A percentile compares a stretch with the other conserved stretches of the same genome.
Evolutionary conservation across 1,140 invertebrate species (phyloP).

Genomic region (Halictus rubicundus): DNA sequence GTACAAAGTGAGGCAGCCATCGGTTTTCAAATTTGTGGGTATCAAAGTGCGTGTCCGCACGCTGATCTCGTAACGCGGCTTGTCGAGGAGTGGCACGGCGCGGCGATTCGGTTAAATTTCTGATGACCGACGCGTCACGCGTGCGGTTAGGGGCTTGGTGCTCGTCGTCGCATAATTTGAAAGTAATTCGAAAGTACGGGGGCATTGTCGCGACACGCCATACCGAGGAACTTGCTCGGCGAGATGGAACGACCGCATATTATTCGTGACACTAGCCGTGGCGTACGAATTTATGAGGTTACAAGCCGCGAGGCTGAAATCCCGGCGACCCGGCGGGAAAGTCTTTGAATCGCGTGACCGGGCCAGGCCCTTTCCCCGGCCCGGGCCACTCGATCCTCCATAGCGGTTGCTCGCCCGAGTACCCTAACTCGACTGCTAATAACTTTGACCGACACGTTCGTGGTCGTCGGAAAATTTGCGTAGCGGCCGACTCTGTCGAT

Average conservation of each 20-base stretch:
- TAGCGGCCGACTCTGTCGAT: neutral
- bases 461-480: conserved; percentile 15
- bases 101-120: too few relatives aligned
- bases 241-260: conserved; percentile 52
- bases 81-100: too few relatives aligned
- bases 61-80: too few relatives aligned
- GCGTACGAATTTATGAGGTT: conserved; percentile 56
- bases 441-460: conserved; percentile 32
- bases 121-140: too few relatives aligned
- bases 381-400: conserved; percentile 41
- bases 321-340: conserved; percentile 32
- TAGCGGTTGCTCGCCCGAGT: conserved; percentile 45
- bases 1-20: too few relatives aligned
- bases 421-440: conserved; percentile 43
- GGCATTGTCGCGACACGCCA: conserved; percentile 42
- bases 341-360: conserved; percentile 58
- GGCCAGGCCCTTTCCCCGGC: conserved; percentile 1
- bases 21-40: too few relatives aligned
- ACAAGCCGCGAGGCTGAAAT: conserved; percentile 49
- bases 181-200: conserved; percentile 55
- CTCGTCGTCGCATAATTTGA: conserved; percentile 42
- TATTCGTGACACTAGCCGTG: conserved; percentile 54
- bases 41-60: too few relatives aligned
- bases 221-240: conserved; percentile 25
- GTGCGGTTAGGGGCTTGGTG: neutral